phyloP scores from a whole-genome alignment of 2,888 invertebrate species.

The Blomia tropicalis region DNA sequence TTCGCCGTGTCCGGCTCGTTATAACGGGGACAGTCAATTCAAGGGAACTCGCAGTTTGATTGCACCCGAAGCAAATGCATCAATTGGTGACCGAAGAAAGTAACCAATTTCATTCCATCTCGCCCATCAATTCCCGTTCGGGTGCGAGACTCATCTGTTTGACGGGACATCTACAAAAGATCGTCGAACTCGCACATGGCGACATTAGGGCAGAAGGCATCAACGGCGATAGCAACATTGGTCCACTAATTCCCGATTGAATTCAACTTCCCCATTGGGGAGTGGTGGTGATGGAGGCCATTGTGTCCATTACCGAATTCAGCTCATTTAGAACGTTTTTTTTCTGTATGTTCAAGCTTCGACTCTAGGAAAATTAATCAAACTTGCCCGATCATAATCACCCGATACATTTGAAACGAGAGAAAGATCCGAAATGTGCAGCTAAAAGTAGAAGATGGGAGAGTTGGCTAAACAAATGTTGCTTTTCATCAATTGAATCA shows the following conservation, averaged over 20 bases:
- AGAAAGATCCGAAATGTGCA: no score
- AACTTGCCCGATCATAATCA: constrained; percentile 1
- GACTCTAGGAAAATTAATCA: background rate
- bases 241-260: constrained; percentile 17
- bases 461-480: background rate
- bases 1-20: constrained; percentile 5
- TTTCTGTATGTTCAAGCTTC: no score
- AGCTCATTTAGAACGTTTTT: no score
- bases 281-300: background rate
- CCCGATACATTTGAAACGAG: no score
- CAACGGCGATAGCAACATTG: constrained; percentile 8
- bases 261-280: constrained; percentile 2
- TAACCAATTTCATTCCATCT: no score
- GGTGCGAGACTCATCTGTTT: no score
- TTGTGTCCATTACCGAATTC: background rate
- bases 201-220: no score
- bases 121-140: no score
- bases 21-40: background rate
- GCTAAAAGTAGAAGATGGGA: background rate
- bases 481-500: background rate
- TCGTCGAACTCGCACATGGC: constrained; percentile 1
- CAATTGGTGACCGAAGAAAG: no score
- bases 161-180: background rate
- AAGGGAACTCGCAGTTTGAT: background rate
- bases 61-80: no score